These are phyloP conservation scores for Eciton burchellii DNA, from an alignment of 1,140 invertebrate genomes.

Conservation along the genomic window DNA sequence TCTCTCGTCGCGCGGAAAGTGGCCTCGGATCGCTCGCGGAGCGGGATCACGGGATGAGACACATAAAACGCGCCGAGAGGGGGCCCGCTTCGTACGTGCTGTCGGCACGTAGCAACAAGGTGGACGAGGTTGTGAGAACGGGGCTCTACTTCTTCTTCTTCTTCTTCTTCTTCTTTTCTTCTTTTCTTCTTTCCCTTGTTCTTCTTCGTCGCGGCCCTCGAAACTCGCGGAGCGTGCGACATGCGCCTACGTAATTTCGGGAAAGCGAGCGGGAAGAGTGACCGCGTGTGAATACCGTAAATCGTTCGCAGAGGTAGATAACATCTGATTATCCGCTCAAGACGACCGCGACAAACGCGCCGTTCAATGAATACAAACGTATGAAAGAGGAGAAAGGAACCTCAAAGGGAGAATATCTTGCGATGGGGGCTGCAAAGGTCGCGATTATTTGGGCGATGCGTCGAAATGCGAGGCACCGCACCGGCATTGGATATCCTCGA, in stretches of 20 bases:
- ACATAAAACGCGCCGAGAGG: slow-evolving; percentile 23
- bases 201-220: not conserved
- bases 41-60: not conserved
- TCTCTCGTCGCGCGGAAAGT: slow-evolving; percentile 36
- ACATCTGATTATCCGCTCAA: no score
- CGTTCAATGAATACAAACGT: no score
- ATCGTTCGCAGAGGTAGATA: no score
- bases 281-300: no score
- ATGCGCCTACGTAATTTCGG: not conserved
- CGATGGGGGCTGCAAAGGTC: not conserved
- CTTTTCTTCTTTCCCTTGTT: not conserved
- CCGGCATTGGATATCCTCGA: not conserved
- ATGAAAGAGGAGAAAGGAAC: not conserved
- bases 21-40: not conserved
- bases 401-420: no score
- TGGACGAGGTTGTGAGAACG: slow-evolving; percentile 68
- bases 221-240: not conserved
- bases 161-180: not conserved
- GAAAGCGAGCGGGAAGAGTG: not conserved
- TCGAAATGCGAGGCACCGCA: not conserved
- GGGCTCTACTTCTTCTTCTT: slow-evolving; percentile 9
- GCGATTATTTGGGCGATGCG: not conserved
- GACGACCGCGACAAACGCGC: no score
- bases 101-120: slow-evolving; percentile 26
- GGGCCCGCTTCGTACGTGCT: slow-evolving; percentile 13